Base-by-base conservation (phyloP, 2,113 vertebrate genomes). In the Neopipo cinnamomea region DNA sequence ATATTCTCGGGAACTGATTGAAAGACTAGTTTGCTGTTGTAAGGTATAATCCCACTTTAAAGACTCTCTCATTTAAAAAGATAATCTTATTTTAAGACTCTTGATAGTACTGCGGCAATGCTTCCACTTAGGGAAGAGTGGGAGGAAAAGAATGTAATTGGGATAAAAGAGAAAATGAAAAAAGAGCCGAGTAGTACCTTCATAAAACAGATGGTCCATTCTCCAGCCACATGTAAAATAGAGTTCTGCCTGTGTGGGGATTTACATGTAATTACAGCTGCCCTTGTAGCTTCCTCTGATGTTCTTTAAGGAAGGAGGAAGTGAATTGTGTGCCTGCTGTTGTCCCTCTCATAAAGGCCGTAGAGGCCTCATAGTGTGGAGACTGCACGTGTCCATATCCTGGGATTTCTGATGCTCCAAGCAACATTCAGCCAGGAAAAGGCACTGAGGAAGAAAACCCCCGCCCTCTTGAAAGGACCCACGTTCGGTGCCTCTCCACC, bases 21-120 rank as follows among this genome's bases (percentile, higher is more conserved):
- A 44, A 85, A 77, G 50, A 25, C 46, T 88, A 13, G 63, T 66
- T 91, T 4, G 10, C 79, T 33, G 5, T 50, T 91, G 63, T 74
- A 52, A 88, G 21, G 75, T 80, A 63, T 92, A 91, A 94, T 95
- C 86, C 91, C 67, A 63, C 72, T 91, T 86, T 71, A 88, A 90
- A 91, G 77, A 62, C 74, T 73, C 70, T 82, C 79, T 92, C 46
- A 71, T 96, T 96, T 94, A 55, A 73, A 93, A 91, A 76, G 67
- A 50, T 89, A 73, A 88, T 96, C 94, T 92, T 93, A 66, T 91
- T 96, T 88, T 96, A 96, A 86, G 85, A 52, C 85, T 91, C 75
- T 63, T 41, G 85, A 59, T 94, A 90, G 73, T 86, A 62, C 82
- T 20, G 28, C 5, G 0, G 93, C 59, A 77, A 11, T 93, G 71